These are phyloP conservation scores for Hydra vulgaris DNA, from an alignment of 30 jellyfish, hydroid and myxozoan species.

Conservation along the genomic window DNA sequence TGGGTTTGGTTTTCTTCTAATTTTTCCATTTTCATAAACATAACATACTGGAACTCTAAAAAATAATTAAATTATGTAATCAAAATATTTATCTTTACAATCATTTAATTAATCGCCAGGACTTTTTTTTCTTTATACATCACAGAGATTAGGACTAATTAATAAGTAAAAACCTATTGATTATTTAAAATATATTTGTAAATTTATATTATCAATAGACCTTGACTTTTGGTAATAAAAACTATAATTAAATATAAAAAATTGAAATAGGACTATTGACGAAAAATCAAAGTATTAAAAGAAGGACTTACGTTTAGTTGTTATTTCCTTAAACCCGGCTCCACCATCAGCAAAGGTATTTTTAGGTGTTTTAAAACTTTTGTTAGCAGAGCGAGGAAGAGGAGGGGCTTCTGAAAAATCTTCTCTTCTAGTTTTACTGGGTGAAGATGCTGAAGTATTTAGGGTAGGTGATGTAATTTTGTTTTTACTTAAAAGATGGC, in stretches of 20 bases:
- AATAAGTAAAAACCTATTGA: not conserved
- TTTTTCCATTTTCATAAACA: constrained; percentile 5
- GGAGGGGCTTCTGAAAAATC: not conserved
- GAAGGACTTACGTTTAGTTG: not conserved
- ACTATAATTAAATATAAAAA: not conserved
- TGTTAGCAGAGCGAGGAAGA: not conserved
- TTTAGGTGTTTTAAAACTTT: not conserved
- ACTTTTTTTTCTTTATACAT: not conserved
- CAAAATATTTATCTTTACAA: not conserved
- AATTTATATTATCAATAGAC: not conserved
- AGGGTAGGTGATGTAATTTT: too few relatives aligned
- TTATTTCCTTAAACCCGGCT: not conserved
- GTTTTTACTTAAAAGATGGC: too few relatives aligned
- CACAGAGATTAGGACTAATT: not conserved
- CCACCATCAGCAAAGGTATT: not conserved
- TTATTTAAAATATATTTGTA: not conserved
- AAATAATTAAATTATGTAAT: not conserved
- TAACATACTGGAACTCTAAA: constrained; percentile 6
- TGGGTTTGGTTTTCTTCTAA: not conserved
- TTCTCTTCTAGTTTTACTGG: not conserved
- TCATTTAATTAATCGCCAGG: not conserved
- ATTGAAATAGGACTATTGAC: not conserved
- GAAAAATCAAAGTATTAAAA: not conserved
- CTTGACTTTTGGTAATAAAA: not conserved
- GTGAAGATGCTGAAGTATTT: not conserved